These are phyloP conservation scores for Melanostoma mellinum DNA, from an alignment of 2,888 invertebrate species.

Conservation along the genomic window DNA sequence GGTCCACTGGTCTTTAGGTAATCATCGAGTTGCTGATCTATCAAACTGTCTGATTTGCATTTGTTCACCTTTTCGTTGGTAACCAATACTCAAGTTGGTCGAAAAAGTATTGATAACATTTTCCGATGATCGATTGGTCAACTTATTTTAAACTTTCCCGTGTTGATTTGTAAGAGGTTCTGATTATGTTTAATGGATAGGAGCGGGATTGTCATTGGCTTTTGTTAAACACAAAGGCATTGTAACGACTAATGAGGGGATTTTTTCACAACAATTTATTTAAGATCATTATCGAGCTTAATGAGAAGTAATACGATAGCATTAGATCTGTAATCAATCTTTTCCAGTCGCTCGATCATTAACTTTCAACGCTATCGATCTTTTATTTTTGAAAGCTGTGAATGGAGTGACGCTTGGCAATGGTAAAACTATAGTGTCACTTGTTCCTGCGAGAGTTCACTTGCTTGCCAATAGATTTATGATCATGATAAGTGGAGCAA, in stretches of 20 bases:
- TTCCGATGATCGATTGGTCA: conserved; percentile 23
- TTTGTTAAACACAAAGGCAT: neutral
- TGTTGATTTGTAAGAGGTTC: conserved; percentile 15
- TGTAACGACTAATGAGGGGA: conserved; percentile 7
- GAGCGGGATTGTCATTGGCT: conserved; percentile 5
- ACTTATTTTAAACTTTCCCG: neutral
- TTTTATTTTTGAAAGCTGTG: conserved; percentile 6
- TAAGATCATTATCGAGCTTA: conserved; percentile 35
- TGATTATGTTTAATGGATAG: conserved; percentile 31
- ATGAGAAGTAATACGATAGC: conserved; percentile 22
- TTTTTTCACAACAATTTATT: conserved; percentile 11
- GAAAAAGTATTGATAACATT: conserved; percentile 5
- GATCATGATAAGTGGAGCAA: no score
- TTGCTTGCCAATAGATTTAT: no score
- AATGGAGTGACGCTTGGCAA: no score
- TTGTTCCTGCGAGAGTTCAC: no score
- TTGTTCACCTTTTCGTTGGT: neutral
- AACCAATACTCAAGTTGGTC: neutral
- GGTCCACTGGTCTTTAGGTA: neutral
- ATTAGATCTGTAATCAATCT: conserved; percentile 25
- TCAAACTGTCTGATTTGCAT: conserved; percentile 3
- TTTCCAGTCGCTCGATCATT: neutral
- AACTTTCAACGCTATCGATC: conserved; percentile 10
- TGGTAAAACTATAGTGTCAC: no score
- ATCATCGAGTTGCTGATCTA: conserved; percentile 1